These are phyloP conservation scores for Didymodactylos carnosus DNA, from an alignment of 2,888 invertebrate species.

Conservation along the genomic window DNA sequence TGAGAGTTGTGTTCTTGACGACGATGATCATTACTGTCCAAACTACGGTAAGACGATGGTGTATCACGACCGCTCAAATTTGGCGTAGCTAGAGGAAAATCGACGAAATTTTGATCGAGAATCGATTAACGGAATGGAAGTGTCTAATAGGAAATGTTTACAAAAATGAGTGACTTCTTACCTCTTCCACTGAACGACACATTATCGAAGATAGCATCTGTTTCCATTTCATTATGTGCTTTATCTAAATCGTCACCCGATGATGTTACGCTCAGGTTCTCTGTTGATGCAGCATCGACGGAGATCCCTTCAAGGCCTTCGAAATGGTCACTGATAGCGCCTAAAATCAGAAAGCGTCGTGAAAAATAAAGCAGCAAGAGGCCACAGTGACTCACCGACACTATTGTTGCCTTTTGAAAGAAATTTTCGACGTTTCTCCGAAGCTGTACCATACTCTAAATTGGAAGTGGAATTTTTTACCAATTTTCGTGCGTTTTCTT, in stretches of 20 bases:
- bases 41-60: conserved; percentile 56
- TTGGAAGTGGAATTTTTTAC: conserved; percentile 21
- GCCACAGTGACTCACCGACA: too few relatives aligned
- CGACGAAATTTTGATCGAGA: neutral
- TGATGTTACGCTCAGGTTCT: neutral
- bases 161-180: too few relatives aligned
- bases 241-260: neutral
- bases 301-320: conserved; percentile 48
- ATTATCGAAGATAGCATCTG: neutral
- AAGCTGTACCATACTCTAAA: conserved; percentile 19
- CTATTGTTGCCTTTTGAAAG: conserved; percentile 34
- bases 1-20: neutral
- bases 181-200: neutral
- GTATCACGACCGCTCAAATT: conserved; percentile 52
- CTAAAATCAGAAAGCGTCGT: too few relatives aligned
- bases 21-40: conserved; percentile 3
- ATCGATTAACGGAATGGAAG: too few relatives aligned
- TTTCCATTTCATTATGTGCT: neutral
- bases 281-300: neutral
- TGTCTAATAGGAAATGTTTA: too few relatives aligned
- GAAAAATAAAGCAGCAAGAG: too few relatives aligned
- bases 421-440: conserved; percentile 45
- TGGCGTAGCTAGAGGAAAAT: conserved; percentile 28
- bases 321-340: conserved; percentile 70
- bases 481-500: conserved; percentile 22